A percentile compares a stretch with the other conserved stretches of the same genome.
These are phyloP conservation scores for Mesopsocus fuscifrons DNA, from an alignment of 2,888 invertebrate species.

Conservation along the genomic window DNA sequence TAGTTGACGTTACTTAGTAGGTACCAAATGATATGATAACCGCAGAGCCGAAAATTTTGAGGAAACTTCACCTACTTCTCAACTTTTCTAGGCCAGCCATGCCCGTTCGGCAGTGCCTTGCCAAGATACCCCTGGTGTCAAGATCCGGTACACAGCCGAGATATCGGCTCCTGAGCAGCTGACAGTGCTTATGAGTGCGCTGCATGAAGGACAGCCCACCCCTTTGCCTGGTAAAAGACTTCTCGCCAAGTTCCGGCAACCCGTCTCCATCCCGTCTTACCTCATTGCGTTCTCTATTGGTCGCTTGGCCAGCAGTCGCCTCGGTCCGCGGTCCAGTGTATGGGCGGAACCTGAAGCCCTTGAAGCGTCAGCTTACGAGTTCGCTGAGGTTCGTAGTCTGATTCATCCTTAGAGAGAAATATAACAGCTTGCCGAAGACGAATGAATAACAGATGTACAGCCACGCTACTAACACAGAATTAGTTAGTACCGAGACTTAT, in stretches of 20 bases:
- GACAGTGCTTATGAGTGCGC: constrained; percentile 77
- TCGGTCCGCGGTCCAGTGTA: constrained; percentile 66
- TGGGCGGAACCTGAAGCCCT: constrained; percentile 81
- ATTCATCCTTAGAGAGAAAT: too few relatives aligned
- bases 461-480: too few relatives aligned
- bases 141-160: constrained; percentile 61
- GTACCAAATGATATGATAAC: constrained; percentile 5
- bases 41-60: neutral
- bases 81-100: constrained; percentile 51
- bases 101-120: constrained; percentile 79
- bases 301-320: constrained; percentile 45
- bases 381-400: constrained; percentile 55
- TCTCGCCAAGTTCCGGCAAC: constrained; percentile 38
- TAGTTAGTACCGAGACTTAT: neutral
- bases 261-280: constrained; percentile 75
- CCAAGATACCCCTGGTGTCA: constrained; percentile 82
- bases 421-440: too few relatives aligned
- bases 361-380: constrained; percentile 71
- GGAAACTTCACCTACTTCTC: too few relatives aligned
- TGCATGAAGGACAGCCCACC: constrained; percentile 31
- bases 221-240: constrained; percentile 20
- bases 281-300: constrained; percentile 80
- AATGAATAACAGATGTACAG: too few relatives aligned
- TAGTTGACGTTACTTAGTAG: neutral
- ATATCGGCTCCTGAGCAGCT: constrained; percentile 53